Evolutionary conservation across 2,888 invertebrate genomes (phyloP), one percentile per base, ranked within the genome.

Genomic region (Prenolepis imparis): DNA sequence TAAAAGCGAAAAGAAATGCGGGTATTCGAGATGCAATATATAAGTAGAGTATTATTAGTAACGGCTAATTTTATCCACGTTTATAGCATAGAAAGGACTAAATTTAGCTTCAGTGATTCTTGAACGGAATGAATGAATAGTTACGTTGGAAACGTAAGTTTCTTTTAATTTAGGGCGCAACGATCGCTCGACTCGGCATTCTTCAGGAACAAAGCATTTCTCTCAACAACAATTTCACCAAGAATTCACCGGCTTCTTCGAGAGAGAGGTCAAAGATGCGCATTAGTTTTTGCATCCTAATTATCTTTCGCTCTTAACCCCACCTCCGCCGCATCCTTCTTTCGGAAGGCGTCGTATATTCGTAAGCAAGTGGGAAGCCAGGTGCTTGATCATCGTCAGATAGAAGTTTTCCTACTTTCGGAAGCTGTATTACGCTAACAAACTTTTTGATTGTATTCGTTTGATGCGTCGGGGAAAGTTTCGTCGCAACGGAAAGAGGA

Each of bases 201-300:
- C 24, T 55, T 39, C 0, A 55, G 9, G n/a, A 55, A 63, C 6
- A 48, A 64, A 66, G 15, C 9, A 55, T 28, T 66, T 77, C n/a
- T 77, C n/a, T 39, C 64, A 55, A 55, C 12, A 77, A 66, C 66
- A 44, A 66, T 67, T 66, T 41, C 3, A 55, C n/a, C 0, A 64
- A 44, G 24, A 66, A 75, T 74, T 44, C 5, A 36, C 0, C 32
- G 21, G 18, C 11, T 61, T 61, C n/a, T 32, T 52, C 1, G 39
- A 18, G 18, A 81, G 18, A 81, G 41, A 73, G 32, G n/a, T 11
- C 15, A 11, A 59, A 0, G n/a, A 3, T 59, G n/a, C 28, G 12
- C 36, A 1, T 64, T 28, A 75, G 12, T 52, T 64, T 52, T 75
- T 48, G 36, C 18, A 24, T 6, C 36, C 11, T 39, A 64, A 64